A percentile compares a stretch with the other conserved stretches of the same genome.
Evolutionary conservation across 2,888 invertebrate genomes (phyloP).

Genomic region (Anagyrus pseudococci): DNA sequence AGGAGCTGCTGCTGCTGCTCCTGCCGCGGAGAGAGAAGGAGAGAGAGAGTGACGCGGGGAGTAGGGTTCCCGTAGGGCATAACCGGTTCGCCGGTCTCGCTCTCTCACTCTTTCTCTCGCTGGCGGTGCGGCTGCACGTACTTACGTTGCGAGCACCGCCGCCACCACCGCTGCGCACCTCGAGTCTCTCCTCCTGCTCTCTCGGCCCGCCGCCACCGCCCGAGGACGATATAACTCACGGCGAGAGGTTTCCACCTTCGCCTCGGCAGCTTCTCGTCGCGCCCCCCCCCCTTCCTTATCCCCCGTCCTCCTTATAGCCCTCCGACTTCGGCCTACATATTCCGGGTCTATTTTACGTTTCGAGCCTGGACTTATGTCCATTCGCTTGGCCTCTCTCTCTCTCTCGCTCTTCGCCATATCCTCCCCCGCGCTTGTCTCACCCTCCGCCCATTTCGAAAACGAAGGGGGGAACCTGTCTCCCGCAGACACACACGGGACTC

Average conservation of each 20-base stretch:
- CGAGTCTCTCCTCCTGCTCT: background rate
- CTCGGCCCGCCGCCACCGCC: too few species aligned
- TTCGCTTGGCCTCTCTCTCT: background rate
- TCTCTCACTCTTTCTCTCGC: constrained; percentile 14
- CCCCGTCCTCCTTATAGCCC: too few species aligned
- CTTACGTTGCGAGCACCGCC: constrained; percentile 23
- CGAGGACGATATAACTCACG: constrained; percentile 43
- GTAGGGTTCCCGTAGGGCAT: constrained; percentile 35
- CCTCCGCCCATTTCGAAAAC: too few species aligned
- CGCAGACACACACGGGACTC: too few species aligned
- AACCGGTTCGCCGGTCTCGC: constrained; percentile 41
- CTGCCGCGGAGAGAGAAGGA: constrained; percentile 8
- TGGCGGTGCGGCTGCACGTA: background rate
- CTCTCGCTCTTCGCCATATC: too few species aligned
- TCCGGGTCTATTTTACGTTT: too few species aligned
- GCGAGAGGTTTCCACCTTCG: constrained; percentile 28
- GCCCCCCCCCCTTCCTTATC: too few species aligned
- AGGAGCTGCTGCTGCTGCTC: constrained; percentile 24
- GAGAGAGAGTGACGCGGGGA: constrained; percentile 13
- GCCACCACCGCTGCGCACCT: too few species aligned
- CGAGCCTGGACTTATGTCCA: too few species aligned
- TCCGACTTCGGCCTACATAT: too few species aligned
- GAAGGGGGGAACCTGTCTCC: too few species aligned
- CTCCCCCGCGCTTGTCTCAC: too few species aligned
- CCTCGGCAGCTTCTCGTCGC: constrained; percentile 32